Evolutionary conservation across 2,888 invertebrate species (phyloP).

Genomic region (Vannuccia rotundouncinata): DNA sequence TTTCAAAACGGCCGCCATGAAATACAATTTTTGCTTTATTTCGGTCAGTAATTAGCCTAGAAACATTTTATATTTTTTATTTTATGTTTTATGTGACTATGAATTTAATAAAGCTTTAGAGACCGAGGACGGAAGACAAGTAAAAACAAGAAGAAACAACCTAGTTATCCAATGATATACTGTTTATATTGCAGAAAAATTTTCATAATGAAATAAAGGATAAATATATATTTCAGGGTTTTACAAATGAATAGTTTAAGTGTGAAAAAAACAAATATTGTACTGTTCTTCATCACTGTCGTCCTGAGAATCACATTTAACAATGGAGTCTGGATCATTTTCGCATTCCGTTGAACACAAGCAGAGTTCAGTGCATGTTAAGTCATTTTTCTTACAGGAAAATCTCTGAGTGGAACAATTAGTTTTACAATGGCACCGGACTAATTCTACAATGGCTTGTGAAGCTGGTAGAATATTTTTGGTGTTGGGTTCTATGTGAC

Average conservation of each 20-base stretch:
- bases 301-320: not conserved
- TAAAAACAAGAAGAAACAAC: not conserved
- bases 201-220: not conserved
- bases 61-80: not conserved
- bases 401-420: not conserved
- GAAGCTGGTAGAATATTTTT: not conserved
- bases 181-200: not conserved
- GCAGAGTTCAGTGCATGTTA: constrained; percentile 17
- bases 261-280: too few species aligned
- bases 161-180: not conserved
- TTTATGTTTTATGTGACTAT: not conserved
- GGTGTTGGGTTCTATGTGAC: not conserved
- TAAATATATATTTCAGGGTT: too few species aligned
- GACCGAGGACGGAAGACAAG: not conserved
- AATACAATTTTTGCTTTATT: not conserved
- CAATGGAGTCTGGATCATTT: not conserved
- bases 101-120: not conserved
- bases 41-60: not conserved
- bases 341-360: not conserved
- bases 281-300: not conserved
- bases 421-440: not conserved
- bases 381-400: not conserved
- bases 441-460: not conserved
- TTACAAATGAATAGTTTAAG: too few species aligned
- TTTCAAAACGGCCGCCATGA: not conserved